Conservation (phyloP, 2,113 vertebrate species). For the Malurus cyaneus region DNA sequence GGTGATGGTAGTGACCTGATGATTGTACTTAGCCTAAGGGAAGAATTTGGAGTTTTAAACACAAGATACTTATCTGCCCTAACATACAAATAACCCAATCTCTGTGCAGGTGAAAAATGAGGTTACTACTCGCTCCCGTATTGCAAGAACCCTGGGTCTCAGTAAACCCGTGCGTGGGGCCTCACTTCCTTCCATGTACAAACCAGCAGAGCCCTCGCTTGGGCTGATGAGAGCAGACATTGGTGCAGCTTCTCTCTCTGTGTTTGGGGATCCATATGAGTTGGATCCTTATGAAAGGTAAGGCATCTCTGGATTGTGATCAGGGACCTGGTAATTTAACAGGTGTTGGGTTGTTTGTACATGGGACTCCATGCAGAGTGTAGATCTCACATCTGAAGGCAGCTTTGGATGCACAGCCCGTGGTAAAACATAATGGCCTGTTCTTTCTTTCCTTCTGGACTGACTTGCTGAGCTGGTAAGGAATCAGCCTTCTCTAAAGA, state of each 20-base stretch:
- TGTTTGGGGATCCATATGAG: slow-evolving; percentile 90
- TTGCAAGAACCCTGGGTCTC: slow-evolving; percentile 86
- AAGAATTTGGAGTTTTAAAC: background rate
- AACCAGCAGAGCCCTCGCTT: slow-evolving; percentile 79
- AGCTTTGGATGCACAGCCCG: background rate
- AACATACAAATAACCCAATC: background rate
- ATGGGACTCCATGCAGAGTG: background rate
- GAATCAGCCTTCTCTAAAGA: background rate
- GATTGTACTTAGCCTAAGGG: background rate
- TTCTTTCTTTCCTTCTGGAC: background rate
- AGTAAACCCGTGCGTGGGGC: slow-evolving; percentile 75
- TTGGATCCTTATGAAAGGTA: slow-evolving; percentile 86
- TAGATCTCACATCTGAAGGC: background rate
- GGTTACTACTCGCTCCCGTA: slow-evolving; percentile 80
- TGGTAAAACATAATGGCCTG: background rate
- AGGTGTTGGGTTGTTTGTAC: background rate
- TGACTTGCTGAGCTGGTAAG: background rate
- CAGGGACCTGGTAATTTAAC: background rate
- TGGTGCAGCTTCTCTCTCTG: slow-evolving; percentile 90
- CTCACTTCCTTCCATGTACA: slow-evolving; percentile 83
- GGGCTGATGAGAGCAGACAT: slow-evolving; percentile 91
- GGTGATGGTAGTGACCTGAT: background rate
- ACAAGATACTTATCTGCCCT: background rate
- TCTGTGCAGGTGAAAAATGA: slow-evolving; percentile 68
- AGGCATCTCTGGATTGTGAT: background rate